phyloP scores from a whole-genome alignment of 92 coral and sea anemone genomes.

The Anthopleura xanthogrammica region DNA sequence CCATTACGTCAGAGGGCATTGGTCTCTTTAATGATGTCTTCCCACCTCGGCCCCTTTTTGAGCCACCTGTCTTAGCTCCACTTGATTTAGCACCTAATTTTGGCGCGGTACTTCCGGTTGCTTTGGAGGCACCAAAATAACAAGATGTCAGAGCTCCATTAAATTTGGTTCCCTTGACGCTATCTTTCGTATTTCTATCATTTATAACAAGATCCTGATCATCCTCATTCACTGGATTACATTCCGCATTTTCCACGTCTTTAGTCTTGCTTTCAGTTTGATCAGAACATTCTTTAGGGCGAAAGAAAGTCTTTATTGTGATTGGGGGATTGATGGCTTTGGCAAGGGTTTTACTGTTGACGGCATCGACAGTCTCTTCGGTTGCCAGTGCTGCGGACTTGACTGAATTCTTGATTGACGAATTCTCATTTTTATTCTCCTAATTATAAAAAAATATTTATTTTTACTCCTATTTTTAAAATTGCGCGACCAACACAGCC shows the following conservation, averaged over 20 bases:
- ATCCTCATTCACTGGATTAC: not conserved
- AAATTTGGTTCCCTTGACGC: not conserved
- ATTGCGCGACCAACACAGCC: not conserved
- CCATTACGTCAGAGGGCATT: conserved; percentile 22
- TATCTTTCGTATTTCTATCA: not conserved
- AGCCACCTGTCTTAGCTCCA: conserved; percentile 15
- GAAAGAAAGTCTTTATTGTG: conserved; percentile 84
- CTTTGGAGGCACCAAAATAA: conserved; percentile 9
- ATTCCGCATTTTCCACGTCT: not conserved
- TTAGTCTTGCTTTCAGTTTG: not conserved
- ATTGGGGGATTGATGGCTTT: conserved; percentile 88
- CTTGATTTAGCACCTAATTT: conserved; percentile 10
- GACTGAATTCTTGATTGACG: conserved; percentile 22
- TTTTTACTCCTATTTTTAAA: not conserved
- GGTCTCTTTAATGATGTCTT: conserved; percentile 56
- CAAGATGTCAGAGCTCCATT: conserved; percentile 17
- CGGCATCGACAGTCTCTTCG: conserved; percentile 62
- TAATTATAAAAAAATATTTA: conserved; percentile 16
- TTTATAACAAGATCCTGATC: not conserved
- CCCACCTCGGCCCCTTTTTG: conserved; percentile 34
- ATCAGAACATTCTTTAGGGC: conserved; percentile 28
- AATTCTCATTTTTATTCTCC: conserved; percentile 60
- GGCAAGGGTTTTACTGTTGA: conserved; percentile 68
- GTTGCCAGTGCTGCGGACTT: conserved; percentile 41
- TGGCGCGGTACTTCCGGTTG: not conserved